Evolutionary conservation across 2,888 invertebrate genomes (phyloP).

Genomic region (Volucella inanis): DNA sequence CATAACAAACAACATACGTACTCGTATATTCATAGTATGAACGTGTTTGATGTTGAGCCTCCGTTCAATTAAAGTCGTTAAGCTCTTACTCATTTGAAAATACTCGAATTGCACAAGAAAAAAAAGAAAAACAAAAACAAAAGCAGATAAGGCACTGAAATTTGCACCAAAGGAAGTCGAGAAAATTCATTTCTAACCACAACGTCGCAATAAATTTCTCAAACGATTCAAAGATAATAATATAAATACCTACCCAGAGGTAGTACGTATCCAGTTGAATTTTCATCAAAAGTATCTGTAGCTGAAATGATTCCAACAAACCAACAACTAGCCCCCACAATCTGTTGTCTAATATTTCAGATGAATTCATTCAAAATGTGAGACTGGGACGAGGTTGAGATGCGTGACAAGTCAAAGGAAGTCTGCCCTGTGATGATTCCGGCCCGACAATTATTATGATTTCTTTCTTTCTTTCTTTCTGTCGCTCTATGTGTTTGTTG

Average conservation of each 20-base stretch:
- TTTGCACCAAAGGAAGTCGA: constrained; percentile 49
- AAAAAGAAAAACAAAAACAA: constrained; percentile 16
- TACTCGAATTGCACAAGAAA: constrained; percentile 20
- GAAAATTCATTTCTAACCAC: constrained; percentile 41
- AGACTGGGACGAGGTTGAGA: not conserved
- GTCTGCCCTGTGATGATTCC: constrained; percentile 32
- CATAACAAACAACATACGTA: too few relatives aligned
- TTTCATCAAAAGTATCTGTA: constrained; percentile 48
- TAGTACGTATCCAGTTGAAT: constrained; percentile 14
- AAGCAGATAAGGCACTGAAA: constrained; percentile 6
- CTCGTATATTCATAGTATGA: too few relatives aligned
- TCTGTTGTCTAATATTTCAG: constrained; percentile 42
- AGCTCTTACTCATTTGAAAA: constrained; percentile 45
- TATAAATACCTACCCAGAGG: constrained; percentile 18
- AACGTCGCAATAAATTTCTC: constrained; percentile 57
- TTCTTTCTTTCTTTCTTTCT: constrained; percentile 3
- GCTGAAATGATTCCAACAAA: constrained; percentile 51
- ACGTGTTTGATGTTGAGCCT: constrained; percentile 34
- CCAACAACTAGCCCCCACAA: constrained; percentile 1
- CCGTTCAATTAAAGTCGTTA: constrained; percentile 65
- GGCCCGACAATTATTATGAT: constrained; percentile 37
- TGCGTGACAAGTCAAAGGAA: constrained; percentile 30
- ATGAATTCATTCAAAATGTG: constrained; percentile 39
- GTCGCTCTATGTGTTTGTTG: not conserved
- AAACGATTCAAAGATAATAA: constrained; percentile 14